Evolutionary conservation across 2,113 vertebrate species (phyloP), one percentile per base, ranked within the genome.

Genomic region (Callipepla squamata): DNA sequence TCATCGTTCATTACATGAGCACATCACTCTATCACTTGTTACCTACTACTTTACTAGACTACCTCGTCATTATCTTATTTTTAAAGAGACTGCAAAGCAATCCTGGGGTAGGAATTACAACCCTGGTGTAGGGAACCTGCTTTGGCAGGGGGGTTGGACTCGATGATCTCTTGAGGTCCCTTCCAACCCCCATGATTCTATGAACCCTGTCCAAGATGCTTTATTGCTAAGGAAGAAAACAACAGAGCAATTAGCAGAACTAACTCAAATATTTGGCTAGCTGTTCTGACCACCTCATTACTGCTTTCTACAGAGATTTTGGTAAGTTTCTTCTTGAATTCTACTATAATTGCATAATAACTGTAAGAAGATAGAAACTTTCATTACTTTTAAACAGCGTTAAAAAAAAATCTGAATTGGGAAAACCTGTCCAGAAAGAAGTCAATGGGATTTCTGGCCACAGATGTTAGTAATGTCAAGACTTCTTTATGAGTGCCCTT

Each of bases 41-140:
- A 87, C 85, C 47, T 48, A 61, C 30, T 85, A 44, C 45, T 68
- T 88, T 76, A 69, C 61, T 85, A 74, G 30, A 20, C 51, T 80
- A 67, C 25, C 72, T 74, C 77, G 90, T 78, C 40, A 72, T 61
- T 89, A 92, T 87, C 55, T 70, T 38, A 84, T 73, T 82, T 89
- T 70, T 79, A 85, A 94, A 89, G 72, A 95, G 79, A 65, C 87
- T 61, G 23, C 72, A 92, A 94, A 92, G 82, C 79, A 93, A 51
- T 1, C 1, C 28, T 61, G 42, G 55, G 36, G 11, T 48, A 6
- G 17, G 80, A 95, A n/a, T 38, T 80, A 76, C 7, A 87, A 74
- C 61, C 34, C 53, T 72, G 84, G 34, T 36, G 34, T 36, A 36
- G 34, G 34, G 34, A 36, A 36, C 34, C 34, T 36, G 34, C 34